Conservation (phyloP, 1,140 invertebrate species). For the Bicyclus anynana region DNA sequence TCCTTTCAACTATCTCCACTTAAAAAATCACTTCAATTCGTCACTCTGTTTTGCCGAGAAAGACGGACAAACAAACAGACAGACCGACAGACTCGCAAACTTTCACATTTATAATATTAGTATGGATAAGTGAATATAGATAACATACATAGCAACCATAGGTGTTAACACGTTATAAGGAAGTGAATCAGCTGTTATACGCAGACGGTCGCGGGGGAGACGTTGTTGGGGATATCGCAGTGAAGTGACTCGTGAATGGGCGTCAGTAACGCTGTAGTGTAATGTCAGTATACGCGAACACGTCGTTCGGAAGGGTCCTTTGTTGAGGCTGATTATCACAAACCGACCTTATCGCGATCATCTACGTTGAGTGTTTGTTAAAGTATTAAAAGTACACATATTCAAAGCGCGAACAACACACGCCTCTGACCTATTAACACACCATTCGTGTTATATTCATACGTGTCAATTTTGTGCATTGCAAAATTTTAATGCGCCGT, state of each 20-base stretch:
- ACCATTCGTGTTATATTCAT: neutral
- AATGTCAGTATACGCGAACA: constrained; percentile 48
- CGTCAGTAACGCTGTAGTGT: too few species aligned
- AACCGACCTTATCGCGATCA: constrained; percentile 31
- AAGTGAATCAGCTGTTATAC: constrained; percentile 64
- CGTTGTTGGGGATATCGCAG: constrained; percentile 24
- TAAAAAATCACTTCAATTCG: too few species aligned
- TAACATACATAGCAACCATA: too few species aligned
- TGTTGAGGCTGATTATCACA: constrained; percentile 22
- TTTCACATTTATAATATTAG: too few species aligned
- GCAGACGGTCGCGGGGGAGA: constrained; percentile 40
- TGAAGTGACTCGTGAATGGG: constrained; percentile 22
- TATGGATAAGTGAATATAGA: too few species aligned
- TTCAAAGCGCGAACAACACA: constrained; percentile 4
- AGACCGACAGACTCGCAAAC: too few species aligned
- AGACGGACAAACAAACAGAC: too few species aligned
- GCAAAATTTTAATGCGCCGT: neutral
- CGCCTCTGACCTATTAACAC: neutral
- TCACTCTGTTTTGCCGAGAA: too few species aligned
- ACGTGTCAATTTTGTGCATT: neutral
- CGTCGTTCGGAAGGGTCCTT: constrained; percentile 35
- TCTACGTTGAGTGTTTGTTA: constrained; percentile 24
- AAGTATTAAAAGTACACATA: too few species aligned
- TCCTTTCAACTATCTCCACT: too few species aligned
- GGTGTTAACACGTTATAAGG: neutral